These are phyloP conservation scores for Thaumatotibia leucotreta DNA, from an alignment of 1,140 invertebrate genomes.

Conservation along the genomic window DNA sequence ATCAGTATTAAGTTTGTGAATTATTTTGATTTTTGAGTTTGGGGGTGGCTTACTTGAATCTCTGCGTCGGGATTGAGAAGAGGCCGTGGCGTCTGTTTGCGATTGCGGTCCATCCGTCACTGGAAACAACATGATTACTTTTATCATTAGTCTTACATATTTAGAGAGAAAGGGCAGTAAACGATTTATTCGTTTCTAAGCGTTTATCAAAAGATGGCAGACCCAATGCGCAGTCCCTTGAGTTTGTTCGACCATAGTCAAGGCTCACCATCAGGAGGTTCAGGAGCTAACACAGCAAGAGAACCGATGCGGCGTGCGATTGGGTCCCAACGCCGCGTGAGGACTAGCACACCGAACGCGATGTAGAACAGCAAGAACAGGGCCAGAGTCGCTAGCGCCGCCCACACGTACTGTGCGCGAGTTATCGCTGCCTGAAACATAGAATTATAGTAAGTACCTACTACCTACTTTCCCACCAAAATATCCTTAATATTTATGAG, in stretches of 20 bases:
- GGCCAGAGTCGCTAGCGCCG: constrained; percentile 32
- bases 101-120: constrained; percentile 6
- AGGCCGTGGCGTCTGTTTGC: constrained; percentile 14
- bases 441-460: too few relatives aligned
- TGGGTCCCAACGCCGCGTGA: constrained; percentile 47
- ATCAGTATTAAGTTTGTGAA: too few relatives aligned
- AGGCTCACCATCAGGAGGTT: constrained; percentile 5
- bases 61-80: constrained; percentile 1
- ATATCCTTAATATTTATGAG: too few relatives aligned
- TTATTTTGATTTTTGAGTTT: too few relatives aligned
- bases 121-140: not conserved
- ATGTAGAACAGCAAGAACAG: constrained; percentile 55
- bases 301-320: constrained; percentile 36
- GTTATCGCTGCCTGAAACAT: constrained; percentile 40
- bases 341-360: constrained; percentile 42
- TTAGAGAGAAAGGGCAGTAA: too few relatives aligned
- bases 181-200: too few relatives aligned
- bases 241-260: not conserved
- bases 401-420: constrained; percentile 47
- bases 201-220: too few relatives aligned
- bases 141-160: too few relatives aligned
- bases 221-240: too few relatives aligned
- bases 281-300: constrained; percentile 41
- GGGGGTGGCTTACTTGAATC: constrained; percentile 20
- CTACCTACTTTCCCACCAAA: too few relatives aligned